These are phyloP conservation scores for Natrix natrix DNA, from an alignment of 2,797 vertebrate species.

Conservation along the genomic window DNA sequence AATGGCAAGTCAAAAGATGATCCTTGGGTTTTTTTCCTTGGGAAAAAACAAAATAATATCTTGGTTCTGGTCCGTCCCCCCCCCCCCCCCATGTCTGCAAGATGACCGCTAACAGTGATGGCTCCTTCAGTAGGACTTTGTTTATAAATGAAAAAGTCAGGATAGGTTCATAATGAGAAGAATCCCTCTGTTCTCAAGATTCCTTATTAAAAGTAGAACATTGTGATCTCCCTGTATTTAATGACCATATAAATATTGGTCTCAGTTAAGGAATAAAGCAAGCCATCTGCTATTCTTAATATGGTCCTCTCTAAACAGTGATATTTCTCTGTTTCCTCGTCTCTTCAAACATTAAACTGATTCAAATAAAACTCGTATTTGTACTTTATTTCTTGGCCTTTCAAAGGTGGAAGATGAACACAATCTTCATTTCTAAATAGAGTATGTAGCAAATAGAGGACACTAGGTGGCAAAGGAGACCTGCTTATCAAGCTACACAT, in stretches of 20 bases:
- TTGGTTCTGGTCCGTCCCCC: no score
- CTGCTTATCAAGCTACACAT: background rate
- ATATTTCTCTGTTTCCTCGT: background rate
- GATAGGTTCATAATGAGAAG: background rate
- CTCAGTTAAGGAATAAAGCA: background rate
- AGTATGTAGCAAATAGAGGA: background rate
- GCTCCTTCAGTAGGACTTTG: background rate
- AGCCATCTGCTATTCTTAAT: background rate
- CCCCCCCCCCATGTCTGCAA: background rate
- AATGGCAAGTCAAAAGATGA: background rate
- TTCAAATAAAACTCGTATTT: background rate
- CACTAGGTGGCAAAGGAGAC: constrained; percentile 58
- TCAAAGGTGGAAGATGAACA: background rate
- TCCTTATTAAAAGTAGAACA: background rate
- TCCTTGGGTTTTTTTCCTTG: background rate
- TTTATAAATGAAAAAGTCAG: background rate
- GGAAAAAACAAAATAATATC: background rate
- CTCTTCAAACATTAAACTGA: background rate
- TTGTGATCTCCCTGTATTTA: background rate
- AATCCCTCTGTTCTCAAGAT: background rate
- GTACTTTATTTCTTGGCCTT: background rate
- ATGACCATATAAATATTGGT: background rate
- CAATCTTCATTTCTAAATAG: background rate
- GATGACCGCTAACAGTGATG: background rate
- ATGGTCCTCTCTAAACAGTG: background rate